Conservation (phyloP, 2,888 invertebrate genomes). For the Schizotus pectinicornis region DNA sequence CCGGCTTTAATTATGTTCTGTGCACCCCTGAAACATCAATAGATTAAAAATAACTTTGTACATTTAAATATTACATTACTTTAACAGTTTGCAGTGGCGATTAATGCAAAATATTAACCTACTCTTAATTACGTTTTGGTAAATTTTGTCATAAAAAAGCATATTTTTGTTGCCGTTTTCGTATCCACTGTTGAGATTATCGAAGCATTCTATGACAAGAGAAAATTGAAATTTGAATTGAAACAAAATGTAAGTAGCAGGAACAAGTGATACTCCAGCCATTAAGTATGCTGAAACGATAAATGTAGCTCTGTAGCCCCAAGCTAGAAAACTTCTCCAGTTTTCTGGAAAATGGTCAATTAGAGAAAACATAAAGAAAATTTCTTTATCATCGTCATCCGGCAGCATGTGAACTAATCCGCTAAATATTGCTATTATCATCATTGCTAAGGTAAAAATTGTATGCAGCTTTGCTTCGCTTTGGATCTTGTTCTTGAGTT, state of each 20-base stretch:
- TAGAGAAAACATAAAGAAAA: not conserved
- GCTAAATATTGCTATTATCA: not conserved
- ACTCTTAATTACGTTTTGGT: not conserved
- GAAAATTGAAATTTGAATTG: too few relatives aligned
- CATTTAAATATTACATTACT: not conserved
- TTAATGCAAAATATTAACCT: not conserved
- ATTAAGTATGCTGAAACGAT: not conserved
- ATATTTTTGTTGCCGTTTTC: too few relatives aligned
- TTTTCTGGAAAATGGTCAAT: not conserved
- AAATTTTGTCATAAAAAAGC: not conserved
- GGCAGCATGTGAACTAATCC: constrained; percentile 2
- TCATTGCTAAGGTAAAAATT: not conserved
- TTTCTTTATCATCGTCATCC: constrained; percentile 3
- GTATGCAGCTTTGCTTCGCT: not conserved
- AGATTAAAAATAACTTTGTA: not conserved
- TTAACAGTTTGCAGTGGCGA: not conserved
- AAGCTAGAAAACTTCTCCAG: not conserved
- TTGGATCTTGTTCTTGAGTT: not conserved
- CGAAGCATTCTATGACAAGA: too few relatives aligned
- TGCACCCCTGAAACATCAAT: not conserved
- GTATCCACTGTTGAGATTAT: too few relatives aligned
- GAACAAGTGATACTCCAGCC: too few relatives aligned
- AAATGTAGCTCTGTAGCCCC: not conserved
- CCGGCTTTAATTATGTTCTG: too few relatives aligned
- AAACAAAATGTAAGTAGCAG: too few relatives aligned